phyloP scores from a whole-genome alignment of 1,140 invertebrate genomes.

The Belonocnema kinseyi region DNA sequence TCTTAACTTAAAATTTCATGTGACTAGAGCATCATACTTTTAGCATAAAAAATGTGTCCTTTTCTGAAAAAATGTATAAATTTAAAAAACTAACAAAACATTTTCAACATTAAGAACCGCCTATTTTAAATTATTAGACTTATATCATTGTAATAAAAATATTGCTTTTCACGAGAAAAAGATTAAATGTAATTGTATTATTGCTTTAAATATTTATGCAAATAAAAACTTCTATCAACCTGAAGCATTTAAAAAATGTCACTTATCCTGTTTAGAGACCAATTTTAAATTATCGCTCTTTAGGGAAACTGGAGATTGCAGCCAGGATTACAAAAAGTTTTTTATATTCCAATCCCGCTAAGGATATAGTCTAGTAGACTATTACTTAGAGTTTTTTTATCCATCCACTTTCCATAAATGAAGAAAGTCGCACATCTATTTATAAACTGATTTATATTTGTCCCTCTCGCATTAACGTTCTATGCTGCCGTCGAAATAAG shows the following conservation, averaged over 20 bases:
- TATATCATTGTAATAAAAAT: too few relatives aligned
- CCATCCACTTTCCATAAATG: slow-evolving; percentile 15
- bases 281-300: not conserved
- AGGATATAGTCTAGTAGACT: slow-evolving; percentile 11
- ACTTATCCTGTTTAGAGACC: slow-evolving; percentile 15
- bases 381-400: not conserved
- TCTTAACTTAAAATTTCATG: too few relatives aligned
- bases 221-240: not conserved
- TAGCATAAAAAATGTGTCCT: too few relatives aligned
- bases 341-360: not conserved
- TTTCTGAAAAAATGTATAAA: too few relatives aligned
- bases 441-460: not conserved
- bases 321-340: slow-evolving; percentile 21
- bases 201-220: too few relatives aligned
- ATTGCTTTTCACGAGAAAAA: too few relatives aligned
- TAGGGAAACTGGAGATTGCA: slow-evolving; percentile 13
- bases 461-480: not conserved
- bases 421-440: slow-evolving; percentile 5
- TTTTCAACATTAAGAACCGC: too few relatives aligned
- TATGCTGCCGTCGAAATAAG: too few relatives aligned
- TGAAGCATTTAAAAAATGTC: slow-evolving; percentile 30
- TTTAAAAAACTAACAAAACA: too few relatives aligned
- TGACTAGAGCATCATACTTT: too few relatives aligned
- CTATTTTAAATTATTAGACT: too few relatives aligned
- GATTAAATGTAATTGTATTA: too few relatives aligned